Conservation (phyloP, 92 coral and sea anemone genomes). For the Metridium senile region DNA sequence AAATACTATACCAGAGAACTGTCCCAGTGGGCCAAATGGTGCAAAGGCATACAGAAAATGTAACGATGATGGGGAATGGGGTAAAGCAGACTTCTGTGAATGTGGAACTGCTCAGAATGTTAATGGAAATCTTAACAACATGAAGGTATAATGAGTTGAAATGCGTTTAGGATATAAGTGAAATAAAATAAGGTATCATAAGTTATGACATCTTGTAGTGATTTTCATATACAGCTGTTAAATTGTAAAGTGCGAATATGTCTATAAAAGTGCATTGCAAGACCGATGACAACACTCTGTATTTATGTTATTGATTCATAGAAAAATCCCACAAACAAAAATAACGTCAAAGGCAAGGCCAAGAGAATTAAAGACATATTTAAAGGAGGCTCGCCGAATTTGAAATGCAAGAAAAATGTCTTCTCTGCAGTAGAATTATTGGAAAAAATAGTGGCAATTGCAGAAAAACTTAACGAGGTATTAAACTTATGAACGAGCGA, state of each 20-base stretch:
- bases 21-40: background rate
- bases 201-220: no score
- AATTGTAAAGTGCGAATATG: no score
- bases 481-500: background rate
- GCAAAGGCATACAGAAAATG: background rate
- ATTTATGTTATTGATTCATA: no score
- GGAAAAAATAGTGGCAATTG: constrained; percentile 19
- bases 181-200: no score
- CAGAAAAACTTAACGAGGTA: constrained; percentile 38
- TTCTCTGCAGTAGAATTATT: constrained; percentile 14
- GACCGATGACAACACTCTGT: no score
- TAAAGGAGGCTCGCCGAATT: constrained; percentile 22
- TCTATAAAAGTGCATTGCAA: background rate
- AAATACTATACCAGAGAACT: background rate
- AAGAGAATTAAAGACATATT: constrained; percentile 47
- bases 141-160: no score
- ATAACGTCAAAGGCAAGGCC: constrained; percentile 44
- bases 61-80: background rate
- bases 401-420: constrained; percentile 14
- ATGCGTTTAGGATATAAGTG: no score
- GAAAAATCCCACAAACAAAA: background rate
- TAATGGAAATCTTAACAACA: no score
- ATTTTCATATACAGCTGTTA: no score
- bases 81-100: background rate
- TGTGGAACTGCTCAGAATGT: no score